Conservation (phyloP, 2,888 invertebrate genomes). For the Exephanes ischioxanthus region DNA sequence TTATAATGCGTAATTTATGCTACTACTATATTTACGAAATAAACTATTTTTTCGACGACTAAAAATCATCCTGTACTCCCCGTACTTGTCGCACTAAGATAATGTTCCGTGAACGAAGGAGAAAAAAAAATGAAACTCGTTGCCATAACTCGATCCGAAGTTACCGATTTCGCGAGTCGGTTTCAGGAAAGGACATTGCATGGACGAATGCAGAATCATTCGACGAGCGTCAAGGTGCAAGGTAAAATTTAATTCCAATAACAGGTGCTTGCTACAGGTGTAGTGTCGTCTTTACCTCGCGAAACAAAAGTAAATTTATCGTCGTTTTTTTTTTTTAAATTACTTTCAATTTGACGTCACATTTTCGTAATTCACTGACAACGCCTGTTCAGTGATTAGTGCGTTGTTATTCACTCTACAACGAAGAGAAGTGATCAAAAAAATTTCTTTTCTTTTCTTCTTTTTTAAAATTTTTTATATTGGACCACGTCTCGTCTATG, state of each 20-base stretch:
- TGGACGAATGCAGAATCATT: not conserved
- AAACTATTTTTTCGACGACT: constrained; percentile 68
- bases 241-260: constrained; percentile 61
- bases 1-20: constrained; percentile 64
- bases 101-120: not conserved
- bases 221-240: constrained; percentile 20
- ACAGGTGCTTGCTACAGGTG: constrained; percentile 48
- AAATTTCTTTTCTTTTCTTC: constrained; percentile 7
- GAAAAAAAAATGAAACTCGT: not conserved
- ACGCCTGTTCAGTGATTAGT: constrained; percentile 4
- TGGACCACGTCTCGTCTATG: constrained; percentile 60
- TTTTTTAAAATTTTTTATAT: constrained; percentile 24
- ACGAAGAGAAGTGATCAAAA: constrained; percentile 55
- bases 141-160: not conserved
- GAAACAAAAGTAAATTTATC: constrained; percentile 34
- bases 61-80: constrained; percentile 28
- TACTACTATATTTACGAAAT: constrained; percentile 67
- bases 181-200: constrained; percentile 15
- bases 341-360: constrained; percentile 60
- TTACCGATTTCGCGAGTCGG: not conserved
- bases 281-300: constrained; percentile 20
- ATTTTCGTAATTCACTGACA: constrained; percentile 42
- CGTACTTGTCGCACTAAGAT: not conserved
- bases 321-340: constrained; percentile 10
- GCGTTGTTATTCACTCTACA: constrained; percentile 46